Evolutionary conservation across 1,140 invertebrate species (phyloP), one percentile per base, ranked within the genome.

Genomic region (Drosophila sp.): DNA sequence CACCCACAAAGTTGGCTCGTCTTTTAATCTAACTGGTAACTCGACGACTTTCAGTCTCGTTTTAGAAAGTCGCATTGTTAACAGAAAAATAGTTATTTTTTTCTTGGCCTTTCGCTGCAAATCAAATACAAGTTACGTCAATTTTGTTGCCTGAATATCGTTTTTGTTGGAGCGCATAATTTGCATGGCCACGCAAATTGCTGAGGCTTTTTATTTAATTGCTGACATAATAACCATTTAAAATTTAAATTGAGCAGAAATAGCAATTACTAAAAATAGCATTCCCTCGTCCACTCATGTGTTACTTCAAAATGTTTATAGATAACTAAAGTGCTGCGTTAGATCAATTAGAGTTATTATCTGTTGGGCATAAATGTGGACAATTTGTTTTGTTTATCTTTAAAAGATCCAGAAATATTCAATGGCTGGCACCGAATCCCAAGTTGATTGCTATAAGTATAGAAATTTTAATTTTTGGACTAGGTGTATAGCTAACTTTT

Each of bases 161-260:
- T 67, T 46, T 67, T 63, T 62, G 48, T 63, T 34, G 9, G 7
- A n/a, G 46, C 32, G 54, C 74, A 63, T 56, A 70, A 78, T 81
- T 83, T 81, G 75, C 79, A 78, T 82, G 64, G 34, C 14, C 27
- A 78, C 71, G 79, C 80, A 78, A 82, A 81, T 82, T 65, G 63
- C 65, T 62, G 16, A 48, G 43, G 63, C 56, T 82, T 80, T 81
- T 78, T 46, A 61, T 69, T 82, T 78, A 78, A 80, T 80, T 82
- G 78, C 66, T 63, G 79, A 40, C 58, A 56, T 72, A 63, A 59
- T 76, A 65, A 73, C 57, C 27, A 72, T 43, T 72, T 43, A 11
- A 29, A 48, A 72, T 43, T 72, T 43, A 13, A 29, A 48, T 53
- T 57, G 32, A 25, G 34, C 53, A 57, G 58, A 53, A 63, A 76